Conservation (phyloP, 2,797 vertebrate species). For the Staurois parvus region DNA sequence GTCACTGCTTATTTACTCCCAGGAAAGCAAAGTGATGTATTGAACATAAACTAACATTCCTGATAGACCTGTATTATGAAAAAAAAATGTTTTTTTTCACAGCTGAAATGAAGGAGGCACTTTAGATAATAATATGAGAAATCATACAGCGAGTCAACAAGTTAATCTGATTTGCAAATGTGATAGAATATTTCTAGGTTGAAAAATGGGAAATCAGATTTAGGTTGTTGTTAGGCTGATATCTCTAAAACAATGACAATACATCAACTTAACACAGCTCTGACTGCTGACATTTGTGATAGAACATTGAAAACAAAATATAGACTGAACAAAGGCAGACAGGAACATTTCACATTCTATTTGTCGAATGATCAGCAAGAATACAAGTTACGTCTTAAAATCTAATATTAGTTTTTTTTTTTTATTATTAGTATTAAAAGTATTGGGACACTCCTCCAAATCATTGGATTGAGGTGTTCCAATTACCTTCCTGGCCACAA, state of each 20-base stretch:
- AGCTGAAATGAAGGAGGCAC: not conserved
- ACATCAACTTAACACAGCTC: not conserved
- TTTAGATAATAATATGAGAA: not conserved
- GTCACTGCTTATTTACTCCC: no score
- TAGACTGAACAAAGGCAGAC: not conserved
- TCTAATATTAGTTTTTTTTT: no score
- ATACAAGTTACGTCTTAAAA: not conserved
- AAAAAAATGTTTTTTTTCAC: no score
- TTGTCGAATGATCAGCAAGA: not conserved
- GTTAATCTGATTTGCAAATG: conserved; percentile 25
- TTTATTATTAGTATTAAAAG: no score
- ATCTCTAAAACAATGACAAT: conserved; percentile 17
- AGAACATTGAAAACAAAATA: not conserved
- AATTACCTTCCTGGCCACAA: no score
- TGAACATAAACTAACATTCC: no score
- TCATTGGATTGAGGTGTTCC: no score
- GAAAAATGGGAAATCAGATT: conserved; percentile 20
- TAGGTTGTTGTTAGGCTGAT: conserved; percentile 22
- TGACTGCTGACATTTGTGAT: not conserved
- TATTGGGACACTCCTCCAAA: no score
- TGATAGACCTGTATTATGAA: no score
- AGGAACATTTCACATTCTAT: not conserved
- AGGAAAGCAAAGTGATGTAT: no score
- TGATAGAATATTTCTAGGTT: not conserved
- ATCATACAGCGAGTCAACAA: not conserved